Percentiles rank a stretch among this genome's conserved stretches.
Conservation (phyloP, 2,888 invertebrate species). For the Cerceris rybyensis region DNA sequence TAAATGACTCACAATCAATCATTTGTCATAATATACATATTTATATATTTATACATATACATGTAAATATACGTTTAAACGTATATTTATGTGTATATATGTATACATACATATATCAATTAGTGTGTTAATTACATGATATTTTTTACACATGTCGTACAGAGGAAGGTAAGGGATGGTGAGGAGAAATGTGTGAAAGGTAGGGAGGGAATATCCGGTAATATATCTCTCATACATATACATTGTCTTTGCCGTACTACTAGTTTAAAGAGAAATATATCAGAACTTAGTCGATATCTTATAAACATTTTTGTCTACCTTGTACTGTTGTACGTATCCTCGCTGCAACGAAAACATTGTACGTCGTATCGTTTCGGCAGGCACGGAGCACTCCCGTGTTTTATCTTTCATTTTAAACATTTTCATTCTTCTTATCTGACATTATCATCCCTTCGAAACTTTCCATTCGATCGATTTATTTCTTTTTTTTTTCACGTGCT, state of each 20-base stretch:
- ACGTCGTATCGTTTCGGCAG: slow-evolving; percentile 49
- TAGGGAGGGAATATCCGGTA: slow-evolving; percentile 39
- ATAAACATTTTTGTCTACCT: slow-evolving; percentile 72
- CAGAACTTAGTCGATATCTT: slow-evolving; percentile 74
- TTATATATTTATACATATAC: slow-evolving; percentile 29
- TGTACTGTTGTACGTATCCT: slow-evolving; percentile 76
- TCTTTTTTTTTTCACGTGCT: not conserved
- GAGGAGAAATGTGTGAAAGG: slow-evolving; percentile 53
- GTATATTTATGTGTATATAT: slow-evolving; percentile 52
- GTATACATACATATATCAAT: slow-evolving; percentile 71
- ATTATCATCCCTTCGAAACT: not conserved
- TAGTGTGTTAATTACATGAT: slow-evolving; percentile 78
- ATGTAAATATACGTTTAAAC: slow-evolving; percentile 32
- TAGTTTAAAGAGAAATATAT: slow-evolving; percentile 70
- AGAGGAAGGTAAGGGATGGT: slow-evolving; percentile 68
- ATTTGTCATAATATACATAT: slow-evolving; percentile 62
- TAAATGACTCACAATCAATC: slow-evolving; percentile 80
- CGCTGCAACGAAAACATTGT: slow-evolving; percentile 63
- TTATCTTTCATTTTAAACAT: not conserved
- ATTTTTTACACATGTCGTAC: slow-evolving; percentile 75
- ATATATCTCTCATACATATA: slow-evolving; percentile 72
- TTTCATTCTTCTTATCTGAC: not conserved
- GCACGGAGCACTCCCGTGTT: slow-evolving; percentile 17
- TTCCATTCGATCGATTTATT: too few relatives aligned
- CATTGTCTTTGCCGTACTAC: slow-evolving; percentile 73